These are phyloP conservation scores for Melopsittacus undulatus DNA, from an alignment of 2,797 vertebrate genomes.

Conservation along the genomic window DNA sequence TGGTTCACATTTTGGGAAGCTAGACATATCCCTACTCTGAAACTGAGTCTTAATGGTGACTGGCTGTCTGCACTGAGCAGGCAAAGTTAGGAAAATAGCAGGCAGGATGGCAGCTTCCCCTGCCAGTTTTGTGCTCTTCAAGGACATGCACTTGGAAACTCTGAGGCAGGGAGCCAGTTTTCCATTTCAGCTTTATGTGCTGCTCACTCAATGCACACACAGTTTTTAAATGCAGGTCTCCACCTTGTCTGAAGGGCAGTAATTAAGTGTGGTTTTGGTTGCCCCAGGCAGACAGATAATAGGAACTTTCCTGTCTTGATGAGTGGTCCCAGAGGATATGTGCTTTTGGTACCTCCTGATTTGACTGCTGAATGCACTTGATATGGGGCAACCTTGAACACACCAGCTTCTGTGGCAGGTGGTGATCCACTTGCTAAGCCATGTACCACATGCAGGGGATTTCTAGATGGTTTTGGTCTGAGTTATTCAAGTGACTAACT, in stretches of 20 bases:
- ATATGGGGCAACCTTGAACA: background rate
- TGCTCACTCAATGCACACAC: background rate
- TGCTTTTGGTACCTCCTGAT: conserved; percentile 29
- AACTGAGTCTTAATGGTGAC: background rate
- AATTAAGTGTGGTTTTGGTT: conserved; percentile 59
- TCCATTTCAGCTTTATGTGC: conserved; percentile 48
- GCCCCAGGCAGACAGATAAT: conserved; percentile 64
- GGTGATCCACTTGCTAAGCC: background rate
- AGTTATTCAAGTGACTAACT: background rate
- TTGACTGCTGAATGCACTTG: conserved; percentile 7
- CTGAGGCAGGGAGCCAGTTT: conserved; percentile 36
- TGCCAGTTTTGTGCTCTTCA: background rate
- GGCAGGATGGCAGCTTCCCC: background rate
- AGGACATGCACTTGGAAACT: conserved; percentile 25
- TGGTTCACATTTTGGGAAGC: background rate
- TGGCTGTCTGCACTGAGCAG: background rate
- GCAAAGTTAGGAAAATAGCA: background rate
- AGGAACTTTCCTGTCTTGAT: conserved; percentile 60
- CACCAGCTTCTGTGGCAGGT: background rate
- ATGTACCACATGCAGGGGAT: accelerated
- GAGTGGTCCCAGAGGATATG: conserved; percentile 39
- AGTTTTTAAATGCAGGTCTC: conserved; percentile 56
- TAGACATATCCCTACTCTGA: background rate
- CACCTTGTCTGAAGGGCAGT: conserved; percentile 60
- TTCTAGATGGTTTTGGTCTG: background rate